Evolutionary conservation across 2,888 invertebrate genomes (phyloP).

Genomic region (Ptilodon capucinus): DNA sequence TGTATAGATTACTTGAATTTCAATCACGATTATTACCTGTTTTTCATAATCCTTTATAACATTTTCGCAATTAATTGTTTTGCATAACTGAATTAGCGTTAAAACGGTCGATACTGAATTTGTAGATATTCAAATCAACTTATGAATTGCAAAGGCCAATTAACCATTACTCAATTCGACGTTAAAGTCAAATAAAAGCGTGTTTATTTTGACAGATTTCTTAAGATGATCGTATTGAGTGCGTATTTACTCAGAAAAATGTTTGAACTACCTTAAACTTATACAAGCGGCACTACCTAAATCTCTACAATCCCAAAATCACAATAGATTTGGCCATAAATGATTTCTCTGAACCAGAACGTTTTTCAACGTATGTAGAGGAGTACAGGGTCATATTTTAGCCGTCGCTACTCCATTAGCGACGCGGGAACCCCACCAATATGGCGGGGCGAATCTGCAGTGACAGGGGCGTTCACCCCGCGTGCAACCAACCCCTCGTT

Average conservation of each 20-base stretch:
- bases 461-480: conserved; percentile 79
- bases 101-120: conserved; percentile 20
- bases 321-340: conserved; percentile 41
- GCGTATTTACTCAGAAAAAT: too few species aligned
- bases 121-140: conserved; percentile 28
- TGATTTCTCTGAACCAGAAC: conserved; percentile 49
- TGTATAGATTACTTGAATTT: too few species aligned
- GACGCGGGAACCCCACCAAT: conserved; percentile 73
- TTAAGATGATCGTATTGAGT: too few species aligned
- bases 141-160: conserved; percentile 38
- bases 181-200: conserved; percentile 10
- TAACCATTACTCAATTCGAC: conserved; percentile 34
- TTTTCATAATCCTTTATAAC: background rate
- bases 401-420: conserved; percentile 75
- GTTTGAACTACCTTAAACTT: too few species aligned
- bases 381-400: conserved; percentile 75
- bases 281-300: too few species aligned
- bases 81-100: conserved; percentile 11
- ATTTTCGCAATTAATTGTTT: conserved; percentile 13
- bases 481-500: conserved; percentile 77
- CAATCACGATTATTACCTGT: background rate
- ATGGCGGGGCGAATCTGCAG: conserved; percentile 76
- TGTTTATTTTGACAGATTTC: too few species aligned
- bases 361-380: conserved; percentile 66
- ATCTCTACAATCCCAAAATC: conserved; percentile 13